A percentile compares a stretch with the other conserved stretches of the same genome.
phyloP scores from a whole-genome alignment of 2,113 vertebrate species.

The Pavo muticus region DNA sequence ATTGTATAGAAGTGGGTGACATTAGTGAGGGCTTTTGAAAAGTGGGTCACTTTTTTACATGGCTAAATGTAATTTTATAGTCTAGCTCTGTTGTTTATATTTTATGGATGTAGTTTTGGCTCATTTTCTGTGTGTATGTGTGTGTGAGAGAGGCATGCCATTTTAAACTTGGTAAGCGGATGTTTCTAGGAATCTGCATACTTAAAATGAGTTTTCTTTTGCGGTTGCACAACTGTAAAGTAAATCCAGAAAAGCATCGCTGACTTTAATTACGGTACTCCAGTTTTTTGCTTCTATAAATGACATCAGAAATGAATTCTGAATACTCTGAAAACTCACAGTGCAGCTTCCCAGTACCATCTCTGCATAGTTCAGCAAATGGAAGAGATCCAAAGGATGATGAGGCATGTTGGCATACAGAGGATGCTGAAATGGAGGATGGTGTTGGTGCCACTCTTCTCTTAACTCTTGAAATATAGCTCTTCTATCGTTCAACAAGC shows the following conservation, averaged over 20 bases:
- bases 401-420: not conserved
- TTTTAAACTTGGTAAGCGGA: conserved; percentile 1
- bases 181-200: conserved; percentile 22
- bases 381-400: conserved; percentile 30
- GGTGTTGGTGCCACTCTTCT: not conserved
- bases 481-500: not conserved
- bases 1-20: not conserved
- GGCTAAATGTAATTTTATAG: not conserved
- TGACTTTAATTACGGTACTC: conserved; percentile 33
- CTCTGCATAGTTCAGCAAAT: not conserved
- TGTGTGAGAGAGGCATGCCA: not conserved
- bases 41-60: not conserved
- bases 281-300: not conserved
- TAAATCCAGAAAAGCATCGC: conserved; percentile 20
- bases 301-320: not conserved
- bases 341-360: not conserved
- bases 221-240: conserved; percentile 30
- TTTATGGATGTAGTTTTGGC: not conserved
- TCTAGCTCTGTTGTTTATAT: not conserved
- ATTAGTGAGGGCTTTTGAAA: not conserved
- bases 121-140: not conserved
- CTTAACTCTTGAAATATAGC: not conserved
- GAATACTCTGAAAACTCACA: conserved; percentile 16
- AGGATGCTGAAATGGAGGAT: not conserved
- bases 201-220: conserved; percentile 40